Conservation (phyloP, 2,797 vertebrate species). For the Aotus griseimembra region DNA sequence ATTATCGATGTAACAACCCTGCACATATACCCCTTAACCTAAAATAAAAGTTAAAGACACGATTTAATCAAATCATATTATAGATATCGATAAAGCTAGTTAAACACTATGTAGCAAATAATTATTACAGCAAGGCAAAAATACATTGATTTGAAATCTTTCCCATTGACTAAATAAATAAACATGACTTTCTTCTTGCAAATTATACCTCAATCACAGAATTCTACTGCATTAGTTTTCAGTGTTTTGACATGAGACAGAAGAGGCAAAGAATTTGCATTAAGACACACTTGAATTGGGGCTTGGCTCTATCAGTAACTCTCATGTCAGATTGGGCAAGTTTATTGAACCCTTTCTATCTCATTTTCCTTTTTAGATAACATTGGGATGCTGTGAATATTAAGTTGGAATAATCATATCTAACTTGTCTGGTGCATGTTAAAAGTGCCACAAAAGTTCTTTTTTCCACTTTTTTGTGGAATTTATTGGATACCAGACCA, state of each 20-base stretch:
- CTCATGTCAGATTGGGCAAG: not conserved
- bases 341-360: not conserved
- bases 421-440: not conserved
- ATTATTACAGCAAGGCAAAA: not conserved
- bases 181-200: not conserved
- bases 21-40: not conserved
- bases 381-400: not conserved
- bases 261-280: not conserved
- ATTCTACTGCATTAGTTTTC: not conserved
- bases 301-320: not conserved
- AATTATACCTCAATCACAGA: not conserved
- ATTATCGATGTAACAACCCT: not conserved
- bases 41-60: not conserved
- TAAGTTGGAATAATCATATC: not conserved
- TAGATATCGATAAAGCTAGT: not conserved
- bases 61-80: not conserved
- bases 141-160: constrained; percentile 8
- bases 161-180: not conserved
- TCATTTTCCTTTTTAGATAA: not conserved
- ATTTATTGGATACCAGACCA: not conserved
- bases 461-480: not conserved
- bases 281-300: not conserved
- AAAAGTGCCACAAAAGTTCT: not conserved
- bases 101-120: not conserved
- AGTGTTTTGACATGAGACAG: not conserved